A percentile compares a stretch with the other conserved stretches of the same genome.
These are phyloP conservation scores for Eumeta japonica DNA, from an alignment of 1,140 invertebrate species.

Conservation along the genomic window DNA sequence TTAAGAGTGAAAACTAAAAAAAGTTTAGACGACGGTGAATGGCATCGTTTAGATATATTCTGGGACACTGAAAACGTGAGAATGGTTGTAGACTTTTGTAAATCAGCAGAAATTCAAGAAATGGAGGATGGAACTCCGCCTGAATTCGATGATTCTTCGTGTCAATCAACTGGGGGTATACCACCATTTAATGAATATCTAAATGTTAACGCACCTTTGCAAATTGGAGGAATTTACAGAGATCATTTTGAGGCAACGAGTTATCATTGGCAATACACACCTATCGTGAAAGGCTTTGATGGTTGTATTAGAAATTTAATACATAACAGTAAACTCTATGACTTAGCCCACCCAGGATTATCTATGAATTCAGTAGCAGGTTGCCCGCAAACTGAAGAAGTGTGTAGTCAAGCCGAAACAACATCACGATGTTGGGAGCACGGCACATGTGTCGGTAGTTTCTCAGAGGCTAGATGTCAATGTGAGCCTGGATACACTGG, in stretches of 20 bases:
- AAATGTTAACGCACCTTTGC: slow-evolving; percentile 92
- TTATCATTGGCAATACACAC: slow-evolving; percentile 85
- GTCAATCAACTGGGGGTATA: slow-evolving; percentile 84
- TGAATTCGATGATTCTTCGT: slow-evolving; percentile 82
- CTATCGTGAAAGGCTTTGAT: slow-evolving; percentile 84
- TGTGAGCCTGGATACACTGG: slow-evolving; percentile 92
- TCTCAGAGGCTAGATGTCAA: slow-evolving; percentile 84
- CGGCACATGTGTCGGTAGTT: slow-evolving; percentile 89
- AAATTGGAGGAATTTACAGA: slow-evolving; percentile 87
- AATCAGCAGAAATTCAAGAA: slow-evolving; percentile 81
- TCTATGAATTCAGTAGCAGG: slow-evolving; percentile 81
- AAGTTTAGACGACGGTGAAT: slow-evolving; percentile 88
- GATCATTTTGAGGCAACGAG: slow-evolving; percentile 82
- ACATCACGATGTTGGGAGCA: slow-evolving; percentile 86
- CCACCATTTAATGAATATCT: slow-evolving; percentile 95
- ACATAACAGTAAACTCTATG: slow-evolving; percentile 94
- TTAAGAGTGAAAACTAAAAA: slow-evolving; percentile 84
- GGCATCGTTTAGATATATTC: slow-evolving; percentile 94
- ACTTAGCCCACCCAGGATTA: slow-evolving; percentile 84
- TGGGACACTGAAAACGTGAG: slow-evolving; percentile 90
- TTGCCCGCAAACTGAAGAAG: slow-evolving; percentile 87
- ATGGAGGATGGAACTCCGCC: slow-evolving; percentile 83
- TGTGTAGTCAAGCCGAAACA: slow-evolving; percentile 78
- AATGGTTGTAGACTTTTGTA: slow-evolving; percentile 90
- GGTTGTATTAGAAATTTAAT: slow-evolving; percentile 94